phyloP scores from a whole-genome alignment of 1,140 invertebrate genomes.

The Papilio xuthus region DNA sequence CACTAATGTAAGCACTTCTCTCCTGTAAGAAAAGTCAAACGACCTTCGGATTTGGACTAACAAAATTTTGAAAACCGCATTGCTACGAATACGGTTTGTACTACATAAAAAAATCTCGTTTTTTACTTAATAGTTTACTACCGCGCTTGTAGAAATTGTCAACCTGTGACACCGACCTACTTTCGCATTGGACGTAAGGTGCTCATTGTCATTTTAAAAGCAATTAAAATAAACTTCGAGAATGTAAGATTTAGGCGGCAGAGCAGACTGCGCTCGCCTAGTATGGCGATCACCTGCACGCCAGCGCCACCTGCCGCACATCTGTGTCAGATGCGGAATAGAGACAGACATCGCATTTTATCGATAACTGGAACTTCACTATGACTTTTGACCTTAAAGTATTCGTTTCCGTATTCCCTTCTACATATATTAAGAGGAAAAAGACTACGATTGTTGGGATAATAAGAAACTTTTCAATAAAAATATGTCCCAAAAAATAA shows the following conservation, averaged over 20 bases:
- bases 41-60: too few relatives aligned
- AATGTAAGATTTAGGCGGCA: slow-evolving; percentile 67
- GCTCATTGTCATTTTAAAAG: slow-evolving; percentile 30
- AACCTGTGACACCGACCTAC: slow-evolving; percentile 15
- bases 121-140: slow-evolving; percentile 14
- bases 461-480: neutral
- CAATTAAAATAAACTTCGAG: slow-evolving; percentile 44
- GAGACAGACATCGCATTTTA: slow-evolving; percentile 48
- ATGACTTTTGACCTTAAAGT: neutral
- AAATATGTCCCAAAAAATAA: neutral
- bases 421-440: neutral
- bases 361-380: slow-evolving; percentile 50
- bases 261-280: slow-evolving; percentile 60
- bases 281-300: slow-evolving; percentile 72
- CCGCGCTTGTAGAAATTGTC: neutral
- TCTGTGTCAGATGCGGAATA: slow-evolving; percentile 74
- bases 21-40: neutral
- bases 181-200: slow-evolving; percentile 29
- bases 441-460: neutral
- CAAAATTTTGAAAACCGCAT: too few relatives aligned
- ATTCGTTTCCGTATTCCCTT: neutral
- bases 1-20: neutral
- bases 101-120: too few relatives aligned
- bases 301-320: slow-evolving; percentile 72
- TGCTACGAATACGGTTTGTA: too few relatives aligned